These are phyloP conservation scores for Caenorhabditis plicata DNA, from an alignment of 2,888 invertebrate genomes.

Conservation along the genomic window DNA sequence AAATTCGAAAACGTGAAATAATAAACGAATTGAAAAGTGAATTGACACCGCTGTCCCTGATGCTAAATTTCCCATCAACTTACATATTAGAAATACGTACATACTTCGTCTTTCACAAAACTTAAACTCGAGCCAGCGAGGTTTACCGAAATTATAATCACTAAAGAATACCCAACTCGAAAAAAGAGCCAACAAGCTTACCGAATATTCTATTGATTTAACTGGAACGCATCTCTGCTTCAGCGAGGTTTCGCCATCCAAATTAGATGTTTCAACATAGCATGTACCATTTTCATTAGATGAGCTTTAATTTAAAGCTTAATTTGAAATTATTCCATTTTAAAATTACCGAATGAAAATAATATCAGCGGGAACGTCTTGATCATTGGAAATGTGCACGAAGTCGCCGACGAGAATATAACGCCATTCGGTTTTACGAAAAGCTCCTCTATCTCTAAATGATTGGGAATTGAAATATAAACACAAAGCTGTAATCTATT, in stretches of 20 bases:
- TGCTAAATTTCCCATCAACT: no score
- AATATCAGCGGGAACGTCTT: conserved; percentile 92
- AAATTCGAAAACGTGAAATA: no score
- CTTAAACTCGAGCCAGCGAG: neutral
- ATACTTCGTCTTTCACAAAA: neutral
- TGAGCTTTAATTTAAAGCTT: conserved; percentile 11
- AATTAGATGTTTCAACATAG: conserved; percentile 91
- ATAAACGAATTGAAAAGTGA: no score
- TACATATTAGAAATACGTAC: neutral
- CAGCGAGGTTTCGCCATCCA: conserved; percentile 93
- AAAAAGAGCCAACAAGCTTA: no score
- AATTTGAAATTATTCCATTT: no score
- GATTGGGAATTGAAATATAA: no score
- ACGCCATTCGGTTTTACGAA: conserved; percentile 73
- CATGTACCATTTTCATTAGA: conserved; percentile 74
- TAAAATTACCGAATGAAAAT: conserved; percentile 68
- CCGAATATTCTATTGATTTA: conserved; percentile 41
- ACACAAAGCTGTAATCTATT: conserved; percentile 54
- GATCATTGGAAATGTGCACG: conserved; percentile 92
- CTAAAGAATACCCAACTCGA: no score
- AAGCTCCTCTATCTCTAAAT: conserved; percentile 30
- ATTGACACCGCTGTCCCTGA: no score
- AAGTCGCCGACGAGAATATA: conserved; percentile 89
- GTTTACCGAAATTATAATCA: no score
- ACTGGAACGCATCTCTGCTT: conserved; percentile 75